These are phyloP conservation scores for Alligator mississippiensis DNA, from an alignment of 2,113 vertebrate genomes.

Conservation along the genomic window DNA sequence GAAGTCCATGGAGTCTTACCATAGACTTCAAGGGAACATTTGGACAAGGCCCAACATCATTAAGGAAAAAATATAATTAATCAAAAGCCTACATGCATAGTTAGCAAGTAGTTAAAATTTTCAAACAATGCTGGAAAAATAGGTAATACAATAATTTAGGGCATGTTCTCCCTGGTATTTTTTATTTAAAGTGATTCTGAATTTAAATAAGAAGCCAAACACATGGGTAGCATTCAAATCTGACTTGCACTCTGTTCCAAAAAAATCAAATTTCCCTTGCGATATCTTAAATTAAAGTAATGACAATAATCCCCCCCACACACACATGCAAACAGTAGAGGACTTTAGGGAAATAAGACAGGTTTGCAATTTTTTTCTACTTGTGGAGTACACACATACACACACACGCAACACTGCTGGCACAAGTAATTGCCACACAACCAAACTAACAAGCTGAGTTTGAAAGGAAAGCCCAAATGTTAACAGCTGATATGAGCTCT, in stretches of 20 bases:
- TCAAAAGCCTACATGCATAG: neutral
- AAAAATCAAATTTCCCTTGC: constrained; percentile 35
- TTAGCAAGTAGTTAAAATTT: constrained; percentile 21
- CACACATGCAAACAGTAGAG: constrained; percentile 29
- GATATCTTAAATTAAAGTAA: constrained; percentile 66
- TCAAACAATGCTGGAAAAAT: neutral
- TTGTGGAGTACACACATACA: neutral
- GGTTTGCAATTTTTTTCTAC: constrained; percentile 29
- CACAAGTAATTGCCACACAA: neutral
- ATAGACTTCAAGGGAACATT: neutral
- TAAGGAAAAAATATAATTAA: neutral
- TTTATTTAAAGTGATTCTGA: neutral
- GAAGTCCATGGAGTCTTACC: neutral
- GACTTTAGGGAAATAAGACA: constrained; percentile 48
- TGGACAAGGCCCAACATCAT: neutral
- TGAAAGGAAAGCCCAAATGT: neutral
- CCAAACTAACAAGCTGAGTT: neutral
- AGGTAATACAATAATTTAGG: neutral
- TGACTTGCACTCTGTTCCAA: constrained; percentile 8
- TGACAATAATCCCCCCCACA: constrained; percentile 30
- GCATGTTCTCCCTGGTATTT: neutral
- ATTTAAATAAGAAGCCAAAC: constrained; percentile 46
- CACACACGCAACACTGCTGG: neutral
- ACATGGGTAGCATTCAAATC: constrained; percentile 39
- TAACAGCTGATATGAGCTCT: neutral